Evolutionary conservation across 2,888 invertebrate species (phyloP), one percentile per base, ranked within the genome.

Genomic region (Drosophila ezoana): DNA sequence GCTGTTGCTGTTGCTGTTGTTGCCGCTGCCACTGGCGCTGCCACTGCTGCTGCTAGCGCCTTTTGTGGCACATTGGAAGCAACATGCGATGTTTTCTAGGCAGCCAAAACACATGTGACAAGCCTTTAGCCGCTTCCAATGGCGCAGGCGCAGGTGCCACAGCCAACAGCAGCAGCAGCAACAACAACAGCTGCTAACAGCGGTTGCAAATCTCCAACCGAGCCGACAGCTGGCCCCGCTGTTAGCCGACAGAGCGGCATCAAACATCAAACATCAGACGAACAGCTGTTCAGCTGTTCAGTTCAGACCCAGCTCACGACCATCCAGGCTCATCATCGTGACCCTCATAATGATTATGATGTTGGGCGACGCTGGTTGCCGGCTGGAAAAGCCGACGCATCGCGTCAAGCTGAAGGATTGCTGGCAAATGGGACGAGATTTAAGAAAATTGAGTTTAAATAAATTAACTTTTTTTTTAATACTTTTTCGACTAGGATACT

Each of bases 41-140:
- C 18, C 51, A 49, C 43, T 60, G 47, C 16, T 52, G 49, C 41
- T 52, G 47, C 59, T 73, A 54, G 63, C 71, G 57, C 47, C 59
- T 62, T 85, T 82, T 80, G 74, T 88, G 86, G 84, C 83, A 85
- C 84, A 85, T 86, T 85, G 84, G 84, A 84, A 85, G 79, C 64
- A 68, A 59, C 76, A 74, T 70, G 76, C 82, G 72, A 66, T 71
- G 72, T 79, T 76, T 74, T 62, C 48, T 41, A 62, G 40, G 20
- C 47, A 57, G 48, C 38, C 35, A 44, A 44, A 77, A 84, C 28
- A 84, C 83, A 84, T 84, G 83, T 84, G 83, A 87, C 79, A 68
- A 60, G 52, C 51, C 60, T 69, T 72, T 62, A 64, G 65, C 66
- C 58, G 70, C 69, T 88, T 87, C 84, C 88, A 87, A 63, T 77